Conservation (phyloP, 2,888 invertebrate species). For the Eumerus sabulonum region DNA sequence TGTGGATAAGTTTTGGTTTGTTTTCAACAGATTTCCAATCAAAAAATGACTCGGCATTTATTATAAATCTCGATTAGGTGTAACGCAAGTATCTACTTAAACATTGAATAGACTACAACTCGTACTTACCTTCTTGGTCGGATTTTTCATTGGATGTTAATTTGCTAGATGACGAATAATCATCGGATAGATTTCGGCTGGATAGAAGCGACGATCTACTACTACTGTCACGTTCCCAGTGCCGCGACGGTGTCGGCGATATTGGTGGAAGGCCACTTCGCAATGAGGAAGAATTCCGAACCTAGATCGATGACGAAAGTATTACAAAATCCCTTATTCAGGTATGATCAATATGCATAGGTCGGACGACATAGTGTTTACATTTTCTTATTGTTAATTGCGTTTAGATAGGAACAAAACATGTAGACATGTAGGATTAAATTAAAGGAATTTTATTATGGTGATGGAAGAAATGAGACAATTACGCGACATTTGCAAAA, state of each 20-base stretch:
- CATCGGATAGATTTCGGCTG: constrained; percentile 69
- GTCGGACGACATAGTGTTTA: no score
- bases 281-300: constrained; percentile 73
- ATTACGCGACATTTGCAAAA: constrained; percentile 11
- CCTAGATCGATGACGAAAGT: constrained; percentile 66
- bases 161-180: constrained; percentile 72
- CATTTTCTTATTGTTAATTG: constrained; percentile 47
- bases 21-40: no score
- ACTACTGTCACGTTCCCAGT: constrained; percentile 77
- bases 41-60: no score
- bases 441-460: constrained; percentile 25
- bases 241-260: constrained; percentile 76
- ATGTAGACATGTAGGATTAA: constrained; percentile 41
- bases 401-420: constrained; percentile 49
- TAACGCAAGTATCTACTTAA: no score
- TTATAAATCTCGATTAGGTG: no score
- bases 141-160: constrained; percentile 74
- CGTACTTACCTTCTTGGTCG: constrained; percentile 75
- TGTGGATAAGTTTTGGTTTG: no score
- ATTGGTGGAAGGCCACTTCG: constrained; percentile 77
- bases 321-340: constrained; percentile 14
- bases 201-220: constrained; percentile 72
- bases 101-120: no score
- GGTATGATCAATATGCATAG: background rate
- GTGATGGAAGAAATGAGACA: constrained; percentile 30